These are phyloP conservation scores for Uria lomvia DNA, from an alignment of 2,113 vertebrate species.

Conservation along the genomic window DNA sequence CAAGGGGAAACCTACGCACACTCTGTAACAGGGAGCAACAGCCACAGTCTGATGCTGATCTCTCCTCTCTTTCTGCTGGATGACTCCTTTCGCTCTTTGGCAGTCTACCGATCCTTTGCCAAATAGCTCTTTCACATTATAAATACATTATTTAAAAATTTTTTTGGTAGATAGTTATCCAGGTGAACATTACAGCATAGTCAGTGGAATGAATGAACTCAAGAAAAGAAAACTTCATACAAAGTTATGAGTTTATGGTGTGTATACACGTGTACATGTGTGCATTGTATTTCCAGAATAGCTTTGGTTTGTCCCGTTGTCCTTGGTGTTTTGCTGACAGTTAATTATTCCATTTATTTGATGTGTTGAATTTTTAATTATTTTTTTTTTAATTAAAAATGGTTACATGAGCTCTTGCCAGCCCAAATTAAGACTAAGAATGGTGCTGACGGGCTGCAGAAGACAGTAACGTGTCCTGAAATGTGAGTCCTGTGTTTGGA, in stretches of 20 bases:
- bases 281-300: neutral
- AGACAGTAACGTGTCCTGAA: neutral
- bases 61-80: neutral
- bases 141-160: neutral
- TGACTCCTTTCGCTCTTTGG: neutral
- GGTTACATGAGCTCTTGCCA: neutral
- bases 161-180: neutral
- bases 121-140: neutral
- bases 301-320: neutral
- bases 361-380: neutral
- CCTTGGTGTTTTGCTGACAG: neutral
- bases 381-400: neutral
- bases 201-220: neutral
- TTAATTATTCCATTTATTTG: neutral
- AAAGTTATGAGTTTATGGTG: neutral
- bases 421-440: neutral
- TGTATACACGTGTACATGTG: fast-evolving
- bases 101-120: neutral
- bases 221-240: neutral
- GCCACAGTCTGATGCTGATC: neutral
- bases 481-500: neutral
- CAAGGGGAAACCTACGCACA: neutral
- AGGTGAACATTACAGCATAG: neutral
- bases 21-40: neutral
- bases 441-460: neutral